Percentiles rank a stretch among this genome's conserved stretches.
Evolutionary conservation across 2,888 invertebrate genomes (phyloP).

Genomic region (Andrena flavipes): DNA sequence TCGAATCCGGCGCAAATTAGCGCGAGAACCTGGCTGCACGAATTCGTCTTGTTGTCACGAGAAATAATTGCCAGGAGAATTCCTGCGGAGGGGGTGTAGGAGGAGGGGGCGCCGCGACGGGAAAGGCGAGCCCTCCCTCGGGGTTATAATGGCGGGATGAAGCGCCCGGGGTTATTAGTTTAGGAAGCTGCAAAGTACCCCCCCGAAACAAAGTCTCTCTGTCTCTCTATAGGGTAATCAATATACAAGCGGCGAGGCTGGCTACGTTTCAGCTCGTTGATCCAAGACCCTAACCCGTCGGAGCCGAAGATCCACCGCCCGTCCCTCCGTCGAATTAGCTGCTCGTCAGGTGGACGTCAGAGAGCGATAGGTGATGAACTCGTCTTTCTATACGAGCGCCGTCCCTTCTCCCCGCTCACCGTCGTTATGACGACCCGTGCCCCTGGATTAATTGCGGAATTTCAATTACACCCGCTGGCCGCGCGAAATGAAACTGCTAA

Average conservation of each 20-base stretch:
- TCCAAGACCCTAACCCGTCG: slow-evolving; percentile 46
- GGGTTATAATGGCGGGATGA: slow-evolving; percentile 73
- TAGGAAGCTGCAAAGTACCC: slow-evolving; percentile 80
- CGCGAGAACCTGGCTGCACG: slow-evolving; percentile 52
- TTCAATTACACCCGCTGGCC: slow-evolving; percentile 16
- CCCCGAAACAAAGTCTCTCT: slow-evolving; percentile 75
- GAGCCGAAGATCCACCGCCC: slow-evolving; percentile 28
- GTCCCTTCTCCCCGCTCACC: background rate
- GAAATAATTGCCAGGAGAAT: slow-evolving; percentile 73
- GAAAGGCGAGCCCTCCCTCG: slow-evolving; percentile 60
- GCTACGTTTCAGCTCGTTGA: slow-evolving; percentile 68
- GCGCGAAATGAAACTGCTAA: slow-evolving; percentile 30
- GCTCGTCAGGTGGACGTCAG: slow-evolving; percentile 51
- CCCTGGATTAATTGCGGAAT: slow-evolving; percentile 42
- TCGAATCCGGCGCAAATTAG: slow-evolving; percentile 72
- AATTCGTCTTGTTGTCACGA: slow-evolving; percentile 74
- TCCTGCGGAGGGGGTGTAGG: slow-evolving; percentile 40
- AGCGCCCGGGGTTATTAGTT: slow-evolving; percentile 80
- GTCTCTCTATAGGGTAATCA: slow-evolving; percentile 77
- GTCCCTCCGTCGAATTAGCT: slow-evolving; percentile 56
- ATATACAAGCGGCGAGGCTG: slow-evolving; percentile 78
- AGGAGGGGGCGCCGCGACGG: slow-evolving; percentile 17
- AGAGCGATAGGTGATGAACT: slow-evolving; percentile 62
- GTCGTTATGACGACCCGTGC: slow-evolving; percentile 5
- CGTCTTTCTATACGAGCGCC: slow-evolving; percentile 18